These are phyloP conservation scores for Pavo muticus DNA, from an alignment of 2,113 vertebrate genomes.

Conservation along the genomic window DNA sequence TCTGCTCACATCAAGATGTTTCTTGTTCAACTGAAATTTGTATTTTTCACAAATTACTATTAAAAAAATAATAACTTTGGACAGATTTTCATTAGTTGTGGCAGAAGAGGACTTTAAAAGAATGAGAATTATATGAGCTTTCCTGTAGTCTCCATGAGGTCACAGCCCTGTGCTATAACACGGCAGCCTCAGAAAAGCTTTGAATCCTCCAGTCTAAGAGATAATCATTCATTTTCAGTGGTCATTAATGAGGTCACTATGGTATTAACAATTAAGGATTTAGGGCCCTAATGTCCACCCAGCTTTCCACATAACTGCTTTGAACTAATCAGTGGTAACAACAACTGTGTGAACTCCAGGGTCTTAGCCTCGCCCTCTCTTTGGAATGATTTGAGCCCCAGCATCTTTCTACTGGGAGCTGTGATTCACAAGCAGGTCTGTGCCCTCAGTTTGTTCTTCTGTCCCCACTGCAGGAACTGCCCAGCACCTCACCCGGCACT, in stretches of 20 bases:
- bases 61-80: not conserved
- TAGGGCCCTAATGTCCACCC: not conserved
- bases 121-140: not conserved
- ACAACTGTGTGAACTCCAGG: not conserved
- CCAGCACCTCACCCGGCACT: not conserved
- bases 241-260: not conserved
- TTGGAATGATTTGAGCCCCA: not conserved
- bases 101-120: not conserved
- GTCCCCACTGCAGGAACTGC: accelerated
- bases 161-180: not conserved
- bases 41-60: not conserved
- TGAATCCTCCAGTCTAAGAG: not conserved
- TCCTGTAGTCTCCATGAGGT: no score
- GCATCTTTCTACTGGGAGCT: not conserved
- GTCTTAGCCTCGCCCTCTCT: not conserved
- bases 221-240: not conserved
- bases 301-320: not conserved
- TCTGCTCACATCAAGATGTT: not conserved
- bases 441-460: not conserved
- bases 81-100: not conserved
- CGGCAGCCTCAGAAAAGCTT: not conserved
- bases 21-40: not conserved
- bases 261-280: not conserved
- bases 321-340: not conserved
- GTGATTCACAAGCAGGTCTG: not conserved